A percentile compares a stretch with the other conserved stretches of the same genome.
Evolutionary conservation across 2,113 vertebrate species (phyloP).

Genomic region (Procavia capensis): DNA sequence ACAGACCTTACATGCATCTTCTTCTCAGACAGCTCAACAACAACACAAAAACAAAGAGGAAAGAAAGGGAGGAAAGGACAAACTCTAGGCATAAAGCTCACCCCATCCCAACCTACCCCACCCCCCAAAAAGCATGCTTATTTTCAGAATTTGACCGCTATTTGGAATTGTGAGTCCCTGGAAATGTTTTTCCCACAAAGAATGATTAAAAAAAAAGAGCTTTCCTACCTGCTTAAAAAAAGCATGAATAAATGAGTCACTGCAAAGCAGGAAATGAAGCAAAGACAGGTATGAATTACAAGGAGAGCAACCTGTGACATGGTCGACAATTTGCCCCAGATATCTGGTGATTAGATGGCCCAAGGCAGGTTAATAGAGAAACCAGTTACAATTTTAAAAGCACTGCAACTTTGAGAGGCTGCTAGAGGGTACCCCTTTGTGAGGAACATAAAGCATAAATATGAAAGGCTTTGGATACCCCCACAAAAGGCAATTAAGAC

Average conservation of each 20-base stretch:
- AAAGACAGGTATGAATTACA: conserved; percentile 49
- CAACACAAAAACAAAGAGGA: not conserved
- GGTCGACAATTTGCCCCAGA: conserved; percentile 63
- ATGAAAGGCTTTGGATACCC: conserved; percentile 77
- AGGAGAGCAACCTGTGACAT: conserved; percentile 48
- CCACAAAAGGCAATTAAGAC: conserved; percentile 77
- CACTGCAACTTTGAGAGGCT: conserved; percentile 64
- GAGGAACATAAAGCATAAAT: conserved; percentile 68
- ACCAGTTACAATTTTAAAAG: conserved; percentile 65
- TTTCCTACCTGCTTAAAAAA: conserved; percentile 5
- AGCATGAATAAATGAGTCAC: conserved; percentile 27
- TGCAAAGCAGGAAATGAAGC: conserved; percentile 51
- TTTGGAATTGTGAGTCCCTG: conserved; percentile 40
- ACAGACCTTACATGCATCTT: not conserved
- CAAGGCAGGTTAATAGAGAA: conserved; percentile 53
- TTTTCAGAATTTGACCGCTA: conserved; percentile 53
- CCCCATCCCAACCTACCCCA: not conserved
- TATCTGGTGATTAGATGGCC: conserved; percentile 60
- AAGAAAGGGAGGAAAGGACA: conserved; percentile 18
- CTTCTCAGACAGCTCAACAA: not conserved
- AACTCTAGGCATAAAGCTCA: conserved; percentile 6
- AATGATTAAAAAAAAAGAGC: not conserved
- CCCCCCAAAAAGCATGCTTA: not conserved
- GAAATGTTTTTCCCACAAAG: conserved; percentile 44
- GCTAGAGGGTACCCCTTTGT: conserved; percentile 53